phyloP scores from a whole-genome alignment of 1,140 invertebrate species.

The Parasteatoda tepidariorum region DNA sequence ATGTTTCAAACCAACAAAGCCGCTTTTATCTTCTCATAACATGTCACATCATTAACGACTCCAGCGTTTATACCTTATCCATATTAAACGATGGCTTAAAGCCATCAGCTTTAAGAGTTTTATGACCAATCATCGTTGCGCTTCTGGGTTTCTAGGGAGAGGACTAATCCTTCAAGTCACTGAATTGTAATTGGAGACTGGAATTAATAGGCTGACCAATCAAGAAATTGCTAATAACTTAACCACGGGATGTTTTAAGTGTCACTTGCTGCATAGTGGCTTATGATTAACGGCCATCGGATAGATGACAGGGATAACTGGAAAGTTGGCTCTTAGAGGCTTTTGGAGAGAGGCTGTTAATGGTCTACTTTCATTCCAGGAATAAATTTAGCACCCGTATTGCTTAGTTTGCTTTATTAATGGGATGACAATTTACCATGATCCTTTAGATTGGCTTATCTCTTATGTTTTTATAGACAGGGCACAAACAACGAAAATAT shows the following conservation, averaged over 20 bases:
- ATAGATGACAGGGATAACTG: neutral
- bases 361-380: neutral
- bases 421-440: neutral
- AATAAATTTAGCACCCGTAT: conserved; percentile 12
- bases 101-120: neutral
- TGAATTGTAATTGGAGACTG: conserved; percentile 43
- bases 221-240: conserved; percentile 56
- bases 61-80: conserved; percentile 1
- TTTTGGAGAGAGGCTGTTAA: neutral
- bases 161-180: conserved; percentile 47
- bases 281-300: conserved; percentile 29
- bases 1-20: no score
- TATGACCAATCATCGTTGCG: conserved; percentile 26
- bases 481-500: no score
- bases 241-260: conserved; percentile 47
- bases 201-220: conserved; percentile 45
- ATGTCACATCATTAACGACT: neutral
- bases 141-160: conserved; percentile 1
- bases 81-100: conserved; percentile 46
- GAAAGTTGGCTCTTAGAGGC: neutral
- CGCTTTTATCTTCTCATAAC: no score
- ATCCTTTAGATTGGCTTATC: neutral
- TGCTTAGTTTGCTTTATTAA: neutral
- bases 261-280: conserved; percentile 13
- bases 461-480: no score